Percentiles rank a stretch among this genome's conserved stretches.
Evolutionary conservation across 2,888 invertebrate species (phyloP).

Genomic region (Erebia aethiops): DNA sequence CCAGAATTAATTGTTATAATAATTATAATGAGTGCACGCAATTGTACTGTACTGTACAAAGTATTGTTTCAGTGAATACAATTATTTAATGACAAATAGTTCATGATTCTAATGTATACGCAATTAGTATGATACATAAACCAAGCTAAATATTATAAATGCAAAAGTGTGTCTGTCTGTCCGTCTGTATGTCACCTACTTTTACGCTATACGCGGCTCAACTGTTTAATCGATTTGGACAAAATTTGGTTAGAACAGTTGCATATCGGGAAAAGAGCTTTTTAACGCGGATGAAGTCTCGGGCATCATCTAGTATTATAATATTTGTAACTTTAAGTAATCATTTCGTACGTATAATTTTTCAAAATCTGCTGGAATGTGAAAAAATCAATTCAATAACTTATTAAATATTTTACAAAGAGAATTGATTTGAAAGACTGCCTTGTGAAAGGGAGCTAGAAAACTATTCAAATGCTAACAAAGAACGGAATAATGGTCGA

Average conservation of each 20-base stretch:
- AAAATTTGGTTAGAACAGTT: no score
- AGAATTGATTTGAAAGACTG: conserved; percentile 3
- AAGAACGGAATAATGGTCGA: conserved; percentile 16
- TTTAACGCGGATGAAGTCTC: no score
- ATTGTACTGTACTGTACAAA: background rate
- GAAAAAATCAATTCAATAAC: background rate
- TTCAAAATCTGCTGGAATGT: background rate
- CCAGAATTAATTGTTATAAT: background rate
- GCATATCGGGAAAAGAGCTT: no score
- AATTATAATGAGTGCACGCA: background rate
- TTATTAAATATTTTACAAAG: background rate
- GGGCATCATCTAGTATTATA: background rate
- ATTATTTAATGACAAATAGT: background rate
- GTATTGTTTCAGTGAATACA: background rate
- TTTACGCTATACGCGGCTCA: no score
- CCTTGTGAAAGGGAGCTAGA: background rate
- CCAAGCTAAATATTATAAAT: no score
- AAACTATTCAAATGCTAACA: conserved; percentile 14
- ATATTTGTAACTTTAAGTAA: background rate
- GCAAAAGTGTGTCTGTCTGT: no score
- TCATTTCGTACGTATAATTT: background rate
- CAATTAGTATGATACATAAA: no score
- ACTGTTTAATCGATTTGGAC: no score
- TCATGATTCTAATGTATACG: no score
- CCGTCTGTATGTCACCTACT: no score